Evolutionary conservation across 2,888 invertebrate genomes (phyloP).

Genomic region (Theristus sp.): DNA sequence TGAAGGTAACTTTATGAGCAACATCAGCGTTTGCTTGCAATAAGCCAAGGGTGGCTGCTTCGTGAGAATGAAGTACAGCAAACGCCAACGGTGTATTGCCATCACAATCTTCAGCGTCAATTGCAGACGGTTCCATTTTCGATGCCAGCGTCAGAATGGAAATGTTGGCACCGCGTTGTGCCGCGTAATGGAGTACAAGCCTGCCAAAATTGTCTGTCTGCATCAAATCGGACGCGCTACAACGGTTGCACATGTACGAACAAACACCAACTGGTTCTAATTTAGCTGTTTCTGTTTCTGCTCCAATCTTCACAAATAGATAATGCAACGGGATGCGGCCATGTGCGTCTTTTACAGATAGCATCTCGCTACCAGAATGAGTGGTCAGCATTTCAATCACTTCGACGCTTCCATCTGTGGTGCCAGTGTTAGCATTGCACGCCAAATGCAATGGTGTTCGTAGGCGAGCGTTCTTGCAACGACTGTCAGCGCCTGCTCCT

Average conservation of each 20-base stretch:
- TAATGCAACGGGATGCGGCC: slow-evolving; percentile 36
- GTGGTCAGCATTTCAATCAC: slow-evolving; percentile 34
- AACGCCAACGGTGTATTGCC: slow-evolving; percentile 36
- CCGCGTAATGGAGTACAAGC: slow-evolving; percentile 34
- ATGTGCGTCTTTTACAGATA: slow-evolving; percentile 24
- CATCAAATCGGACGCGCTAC: not conserved
- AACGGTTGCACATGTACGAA: slow-evolving; percentile 11
- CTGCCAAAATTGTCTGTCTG: slow-evolving; percentile 26
- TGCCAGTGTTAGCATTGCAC: slow-evolving; percentile 30
- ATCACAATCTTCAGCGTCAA: slow-evolving; percentile 28
- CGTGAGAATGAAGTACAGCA: slow-evolving; percentile 32
- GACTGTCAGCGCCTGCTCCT: no score
- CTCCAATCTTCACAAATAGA: slow-evolving; percentile 31
- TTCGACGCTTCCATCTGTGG: slow-evolving; percentile 33
- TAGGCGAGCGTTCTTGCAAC: slow-evolving; percentile 13
- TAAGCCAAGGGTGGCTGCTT: slow-evolving; percentile 26
- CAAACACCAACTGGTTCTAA: slow-evolving; percentile 17
- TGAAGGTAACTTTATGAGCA: no score
- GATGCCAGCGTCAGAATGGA: slow-evolving; percentile 32
- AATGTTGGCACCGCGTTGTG: slow-evolving; percentile 36
- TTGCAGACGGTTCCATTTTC: slow-evolving; percentile 20
- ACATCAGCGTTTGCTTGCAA: slow-evolving; percentile 12
- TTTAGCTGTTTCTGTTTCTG: not conserved
- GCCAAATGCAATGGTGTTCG: slow-evolving; percentile 36
- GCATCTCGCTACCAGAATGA: slow-evolving; percentile 27